A percentile compares a stretch with the other conserved stretches of the same genome.
Conservation (phyloP, 2,888 invertebrate genomes). For the Meiosimyza platycephala region DNA sequence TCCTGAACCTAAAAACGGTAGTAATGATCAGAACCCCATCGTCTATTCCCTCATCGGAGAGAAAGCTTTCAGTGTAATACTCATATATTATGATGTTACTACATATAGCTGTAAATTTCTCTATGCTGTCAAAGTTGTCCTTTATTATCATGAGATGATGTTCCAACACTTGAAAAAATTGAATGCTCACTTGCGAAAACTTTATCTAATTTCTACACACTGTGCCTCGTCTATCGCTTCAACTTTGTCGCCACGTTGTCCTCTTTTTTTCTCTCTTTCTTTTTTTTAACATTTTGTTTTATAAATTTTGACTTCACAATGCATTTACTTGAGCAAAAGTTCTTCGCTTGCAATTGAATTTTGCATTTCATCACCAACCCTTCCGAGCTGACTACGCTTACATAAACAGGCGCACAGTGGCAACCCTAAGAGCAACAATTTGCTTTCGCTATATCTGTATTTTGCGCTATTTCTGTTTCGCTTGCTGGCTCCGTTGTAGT, state of each 20-base stretch:
- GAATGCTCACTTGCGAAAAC: too few relatives aligned
- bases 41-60: too few relatives aligned
- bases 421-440: neutral
- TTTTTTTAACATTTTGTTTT: constrained; percentile 14
- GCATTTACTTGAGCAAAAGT: constrained; percentile 6
- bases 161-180: too few relatives aligned
- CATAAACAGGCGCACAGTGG: neutral
- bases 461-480: neutral
- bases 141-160: too few relatives aligned
- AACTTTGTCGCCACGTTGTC: neutral
- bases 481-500: neutral
- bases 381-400: neutral
- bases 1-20: too few relatives aligned
- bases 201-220: too few relatives aligned
- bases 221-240: neutral
- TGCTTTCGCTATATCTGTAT: neutral
- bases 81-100: too few relatives aligned
- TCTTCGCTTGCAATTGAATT: constrained; percentile 17
- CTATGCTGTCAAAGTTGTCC: too few relatives aligned
- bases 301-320: constrained; percentile 16
- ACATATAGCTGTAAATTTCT: too few relatives aligned
- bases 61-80: too few relatives aligned
- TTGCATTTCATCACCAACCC: neutral
- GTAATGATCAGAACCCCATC: too few relatives aligned
- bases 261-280: constrained; percentile 9